phyloP scores from a whole-genome alignment of 2,888 invertebrate species.

The Junonia oenone region DNA sequence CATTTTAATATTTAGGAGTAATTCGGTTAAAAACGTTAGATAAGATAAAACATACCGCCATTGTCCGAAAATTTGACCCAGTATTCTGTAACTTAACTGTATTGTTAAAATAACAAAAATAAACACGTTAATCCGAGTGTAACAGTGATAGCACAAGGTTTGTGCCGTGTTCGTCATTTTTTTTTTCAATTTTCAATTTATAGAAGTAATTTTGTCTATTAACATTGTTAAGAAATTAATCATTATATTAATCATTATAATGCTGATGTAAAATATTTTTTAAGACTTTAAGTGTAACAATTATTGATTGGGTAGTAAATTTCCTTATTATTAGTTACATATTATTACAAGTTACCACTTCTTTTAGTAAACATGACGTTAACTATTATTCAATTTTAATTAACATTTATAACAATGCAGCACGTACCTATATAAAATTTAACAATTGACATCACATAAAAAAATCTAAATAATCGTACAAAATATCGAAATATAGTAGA shows the following conservation, averaged over 20 bases:
- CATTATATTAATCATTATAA: too few species aligned
- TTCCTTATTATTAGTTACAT: too few species aligned
- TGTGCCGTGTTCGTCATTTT: not conserved
- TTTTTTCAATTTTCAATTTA: not conserved
- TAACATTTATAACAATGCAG: not conserved
- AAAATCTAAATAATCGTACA: not conserved
- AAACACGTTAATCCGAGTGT: constrained; percentile 52
- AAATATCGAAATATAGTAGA: too few species aligned
- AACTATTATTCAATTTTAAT: too few species aligned
- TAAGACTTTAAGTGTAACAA: too few species aligned
- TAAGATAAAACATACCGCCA: constrained; percentile 23
- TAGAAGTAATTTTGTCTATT: too few species aligned
- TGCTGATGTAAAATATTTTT: too few species aligned
- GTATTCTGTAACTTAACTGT: constrained; percentile 32
- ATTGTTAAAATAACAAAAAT: constrained; percentile 38
- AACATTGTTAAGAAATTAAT: too few species aligned
- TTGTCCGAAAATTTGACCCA: constrained; percentile 26
- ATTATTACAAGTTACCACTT: too few species aligned
- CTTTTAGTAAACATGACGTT: too few species aligned
- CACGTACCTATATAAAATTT: too few species aligned
- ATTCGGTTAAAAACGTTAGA: constrained; percentile 32
- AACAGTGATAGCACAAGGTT: constrained; percentile 50
- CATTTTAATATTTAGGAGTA: constrained; percentile 3
- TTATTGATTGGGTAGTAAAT: too few species aligned
- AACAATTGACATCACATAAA: not conserved